Evolutionary conservation across 2,888 invertebrate genomes (phyloP).

Genomic region (Yponomeuta evonymella): DNA sequence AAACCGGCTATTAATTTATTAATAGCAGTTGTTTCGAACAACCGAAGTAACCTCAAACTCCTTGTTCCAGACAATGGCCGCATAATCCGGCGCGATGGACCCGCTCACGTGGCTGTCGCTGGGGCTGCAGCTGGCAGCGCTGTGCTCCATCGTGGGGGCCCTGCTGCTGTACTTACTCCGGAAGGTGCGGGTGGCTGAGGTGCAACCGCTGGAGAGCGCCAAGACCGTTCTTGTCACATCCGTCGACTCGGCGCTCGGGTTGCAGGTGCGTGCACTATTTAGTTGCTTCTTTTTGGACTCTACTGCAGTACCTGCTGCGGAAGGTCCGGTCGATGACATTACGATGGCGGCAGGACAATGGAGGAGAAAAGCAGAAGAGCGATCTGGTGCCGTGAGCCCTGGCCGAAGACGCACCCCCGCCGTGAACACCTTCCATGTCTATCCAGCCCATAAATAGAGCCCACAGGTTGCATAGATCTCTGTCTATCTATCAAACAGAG

Average conservation of each 20-base stretch:
- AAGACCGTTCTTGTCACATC: constrained; percentile 86
- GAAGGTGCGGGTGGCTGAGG: constrained; percentile 80
- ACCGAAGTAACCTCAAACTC: constrained; percentile 10
- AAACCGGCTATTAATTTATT: too few relatives aligned
- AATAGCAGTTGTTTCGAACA: background rate
- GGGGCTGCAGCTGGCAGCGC: constrained; percentile 86
- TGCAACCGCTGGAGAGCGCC: constrained; percentile 78
- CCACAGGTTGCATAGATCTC: too few relatives aligned
- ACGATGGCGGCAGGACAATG: too few relatives aligned
- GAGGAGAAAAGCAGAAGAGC: too few relatives aligned
- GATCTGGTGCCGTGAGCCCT: too few relatives aligned
- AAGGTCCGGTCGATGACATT: too few relatives aligned
- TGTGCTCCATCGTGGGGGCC: constrained; percentile 90
- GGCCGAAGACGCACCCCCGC: too few relatives aligned
- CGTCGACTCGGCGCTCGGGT: constrained; percentile 86
- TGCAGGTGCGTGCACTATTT: constrained; percentile 73
- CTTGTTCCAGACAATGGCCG: constrained; percentile 48
- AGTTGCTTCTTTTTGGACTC: too few relatives aligned
- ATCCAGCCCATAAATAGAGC: too few relatives aligned
- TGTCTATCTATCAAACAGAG: too few relatives aligned
- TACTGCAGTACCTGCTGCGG: too few relatives aligned
- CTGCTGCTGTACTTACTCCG: constrained; percentile 85
- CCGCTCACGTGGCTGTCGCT: constrained; percentile 87
- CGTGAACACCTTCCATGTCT: too few relatives aligned
- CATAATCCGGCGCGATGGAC: constrained; percentile 77